Conservation (phyloP, 2,888 invertebrate species). For the Lissonota sp. region DNA sequence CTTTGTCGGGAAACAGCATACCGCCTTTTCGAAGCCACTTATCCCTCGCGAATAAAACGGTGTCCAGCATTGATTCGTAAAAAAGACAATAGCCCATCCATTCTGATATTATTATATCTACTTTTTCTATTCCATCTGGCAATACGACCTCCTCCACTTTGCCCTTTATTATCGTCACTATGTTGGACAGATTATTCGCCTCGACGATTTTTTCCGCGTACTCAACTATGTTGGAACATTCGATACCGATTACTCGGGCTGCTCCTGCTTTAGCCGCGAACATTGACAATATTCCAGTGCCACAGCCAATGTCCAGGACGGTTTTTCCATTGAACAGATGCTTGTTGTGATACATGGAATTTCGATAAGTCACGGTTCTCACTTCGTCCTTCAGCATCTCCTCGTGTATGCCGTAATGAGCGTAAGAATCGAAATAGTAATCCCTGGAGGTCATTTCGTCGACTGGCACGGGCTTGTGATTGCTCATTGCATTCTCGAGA, state of each 20-base stretch:
- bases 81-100: conserved; percentile 96
- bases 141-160: conserved; percentile 97
- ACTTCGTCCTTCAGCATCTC: conserved; percentile 99
- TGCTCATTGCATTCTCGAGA: conserved; percentile 67
- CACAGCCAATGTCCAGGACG: conserved; percentile 99
- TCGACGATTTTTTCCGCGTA: conserved; percentile 98
- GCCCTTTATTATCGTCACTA: conserved; percentile 94
- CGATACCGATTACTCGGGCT: conserved; percentile 96
- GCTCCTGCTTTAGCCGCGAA: conserved; percentile 99
- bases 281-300: conserved; percentile 99
- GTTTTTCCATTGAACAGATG: conserved; percentile 97
- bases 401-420: conserved; percentile 99
- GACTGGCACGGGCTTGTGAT: conserved; percentile 86
- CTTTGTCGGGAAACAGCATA: conserved; percentile 96
- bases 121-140: conserved; percentile 94
- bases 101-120: conserved; percentile 95
- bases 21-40: conserved; percentile 98
- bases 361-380: conserved; percentile 98
- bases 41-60: conserved; percentile 98
- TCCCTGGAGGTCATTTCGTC: conserved; percentile 99
- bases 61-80: conserved; percentile 99
- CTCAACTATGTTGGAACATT: conserved; percentile 99
- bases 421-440: conserved; percentile 99
- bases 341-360: conserved; percentile 99
- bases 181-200: conserved; percentile 91